Evolutionary conservation across 2,113 vertebrate species (phyloP).

Genomic region (Lepisosteus oculatus): DNA sequence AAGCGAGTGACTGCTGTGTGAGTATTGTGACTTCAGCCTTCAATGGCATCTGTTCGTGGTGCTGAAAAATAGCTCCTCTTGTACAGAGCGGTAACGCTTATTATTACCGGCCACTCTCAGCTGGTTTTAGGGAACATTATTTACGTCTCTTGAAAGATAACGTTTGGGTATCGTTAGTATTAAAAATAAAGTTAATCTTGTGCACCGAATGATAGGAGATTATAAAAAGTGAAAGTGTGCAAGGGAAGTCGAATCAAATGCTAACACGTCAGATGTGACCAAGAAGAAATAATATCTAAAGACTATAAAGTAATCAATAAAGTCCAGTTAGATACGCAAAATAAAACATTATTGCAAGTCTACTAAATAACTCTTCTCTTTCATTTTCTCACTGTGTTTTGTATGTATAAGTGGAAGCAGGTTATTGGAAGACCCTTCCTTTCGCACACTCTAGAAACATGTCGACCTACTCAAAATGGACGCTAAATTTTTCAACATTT

Average conservation of each 20-base stretch:
- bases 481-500: constrained; percentile 67
- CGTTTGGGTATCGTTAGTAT: background rate
- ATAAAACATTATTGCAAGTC: background rate
- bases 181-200: constrained; percentile 28
- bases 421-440: constrained; percentile 40
- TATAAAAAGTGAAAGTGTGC: constrained; percentile 65
- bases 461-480: constrained; percentile 96
- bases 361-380: background rate
- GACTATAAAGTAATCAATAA: constrained; percentile 54
- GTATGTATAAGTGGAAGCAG: constrained; percentile 26
- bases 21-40: constrained; percentile 35
- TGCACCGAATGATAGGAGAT: constrained; percentile 23
- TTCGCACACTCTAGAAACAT: constrained; percentile 80
- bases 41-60: constrained; percentile 76
- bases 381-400: constrained; percentile 3
- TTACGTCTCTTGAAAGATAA: too few relatives aligned
- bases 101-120: background rate
- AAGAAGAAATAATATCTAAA: constrained; percentile 55
- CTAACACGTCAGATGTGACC: constrained; percentile 72
- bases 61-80: constrained; percentile 59
- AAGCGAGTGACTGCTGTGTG: constrained; percentile 12
- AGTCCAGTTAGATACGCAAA: constrained; percentile 13
- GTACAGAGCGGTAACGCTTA: constrained; percentile 18
- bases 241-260: constrained; percentile 66
- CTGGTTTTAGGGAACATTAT: too few relatives aligned